phyloP scores from a whole-genome alignment of 2,888 invertebrate genomes.

The Brachyopa scutellaris region DNA sequence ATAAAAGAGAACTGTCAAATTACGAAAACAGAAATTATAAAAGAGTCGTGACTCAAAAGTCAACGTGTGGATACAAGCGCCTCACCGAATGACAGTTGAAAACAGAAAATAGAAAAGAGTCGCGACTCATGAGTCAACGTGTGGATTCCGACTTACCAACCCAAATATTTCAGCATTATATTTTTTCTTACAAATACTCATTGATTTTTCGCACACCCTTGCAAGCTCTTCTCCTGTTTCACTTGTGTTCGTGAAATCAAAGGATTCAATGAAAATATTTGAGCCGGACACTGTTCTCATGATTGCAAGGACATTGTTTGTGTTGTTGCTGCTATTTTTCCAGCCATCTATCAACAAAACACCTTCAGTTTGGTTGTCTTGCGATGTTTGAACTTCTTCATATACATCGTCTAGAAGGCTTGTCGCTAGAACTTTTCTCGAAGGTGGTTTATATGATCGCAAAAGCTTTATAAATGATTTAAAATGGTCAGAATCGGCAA shows the following conservation, averaged over 20 bases:
- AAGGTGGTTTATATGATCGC: not conserved
- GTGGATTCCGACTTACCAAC: no score
- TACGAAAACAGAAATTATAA: no score
- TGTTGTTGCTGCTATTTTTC: constrained; percentile 22
- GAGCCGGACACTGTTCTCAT: not conserved
- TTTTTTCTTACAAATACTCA: not conserved
- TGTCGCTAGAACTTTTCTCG: constrained; percentile 39
- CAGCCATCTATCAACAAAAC: constrained; percentile 32
- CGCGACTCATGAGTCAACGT: no score
- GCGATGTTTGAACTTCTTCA: constrained; percentile 1
- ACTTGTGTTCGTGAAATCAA: constrained; percentile 20
- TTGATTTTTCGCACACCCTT: not conserved
- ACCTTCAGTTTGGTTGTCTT: not conserved
- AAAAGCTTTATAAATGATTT: not conserved
- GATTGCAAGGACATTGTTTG: constrained; percentile 2
- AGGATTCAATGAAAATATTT: constrained; percentile 8
- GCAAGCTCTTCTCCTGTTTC: not conserved
- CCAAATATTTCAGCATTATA: not conserved
- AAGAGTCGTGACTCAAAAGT: no score
- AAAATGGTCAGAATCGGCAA: constrained; percentile 2
- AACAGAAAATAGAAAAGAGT: no score
- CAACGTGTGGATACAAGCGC: no score
- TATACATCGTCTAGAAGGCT: constrained; percentile 19
- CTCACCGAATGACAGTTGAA: no score
- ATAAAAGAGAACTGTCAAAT: no score